These are phyloP conservation scores for Rhagoletis pomonella DNA, from an alignment of 1,140 invertebrate species.

Conservation along the genomic window DNA sequence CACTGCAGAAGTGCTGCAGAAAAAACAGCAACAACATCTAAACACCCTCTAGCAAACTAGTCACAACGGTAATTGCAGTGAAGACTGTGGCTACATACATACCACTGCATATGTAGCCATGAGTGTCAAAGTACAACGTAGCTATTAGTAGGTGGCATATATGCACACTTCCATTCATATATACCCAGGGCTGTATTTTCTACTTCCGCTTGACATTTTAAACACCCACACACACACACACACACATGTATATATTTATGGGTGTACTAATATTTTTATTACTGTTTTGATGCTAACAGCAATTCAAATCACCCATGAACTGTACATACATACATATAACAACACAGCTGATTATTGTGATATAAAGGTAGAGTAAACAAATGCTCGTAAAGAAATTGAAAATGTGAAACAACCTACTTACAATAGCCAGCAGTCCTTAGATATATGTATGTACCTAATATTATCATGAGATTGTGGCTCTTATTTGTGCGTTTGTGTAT, in stretches of 20 bases:
- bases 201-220: neutral
- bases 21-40: conserved; percentile 18
- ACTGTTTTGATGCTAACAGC: conserved; percentile 41
- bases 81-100: neutral
- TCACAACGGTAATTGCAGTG: conserved; percentile 27
- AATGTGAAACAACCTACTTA: conserved; percentile 42
- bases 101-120: neutral
- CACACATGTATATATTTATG: neutral
- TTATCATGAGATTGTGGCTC: neutral
- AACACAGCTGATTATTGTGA: neutral
- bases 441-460: neutral
- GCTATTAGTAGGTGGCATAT: conserved; percentile 21
- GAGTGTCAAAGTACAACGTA: conserved; percentile 16
- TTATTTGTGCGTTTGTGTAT: neutral
- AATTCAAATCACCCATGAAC: conserved; percentile 39
- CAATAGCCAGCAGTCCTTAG: conserved; percentile 17
- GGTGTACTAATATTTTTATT: conserved; percentile 38
- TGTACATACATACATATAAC: neutral
- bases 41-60: conserved; percentile 25
- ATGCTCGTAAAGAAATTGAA: conserved; percentile 40
- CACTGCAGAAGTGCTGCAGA: conserved; percentile 19
- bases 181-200: neutral
- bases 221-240: neutral
- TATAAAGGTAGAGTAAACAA: conserved; percentile 44
- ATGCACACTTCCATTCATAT: neutral